Base-by-base conservation (phyloP, 2,888 invertebrate genomes). In the Callimorpha dominula region DNA sequence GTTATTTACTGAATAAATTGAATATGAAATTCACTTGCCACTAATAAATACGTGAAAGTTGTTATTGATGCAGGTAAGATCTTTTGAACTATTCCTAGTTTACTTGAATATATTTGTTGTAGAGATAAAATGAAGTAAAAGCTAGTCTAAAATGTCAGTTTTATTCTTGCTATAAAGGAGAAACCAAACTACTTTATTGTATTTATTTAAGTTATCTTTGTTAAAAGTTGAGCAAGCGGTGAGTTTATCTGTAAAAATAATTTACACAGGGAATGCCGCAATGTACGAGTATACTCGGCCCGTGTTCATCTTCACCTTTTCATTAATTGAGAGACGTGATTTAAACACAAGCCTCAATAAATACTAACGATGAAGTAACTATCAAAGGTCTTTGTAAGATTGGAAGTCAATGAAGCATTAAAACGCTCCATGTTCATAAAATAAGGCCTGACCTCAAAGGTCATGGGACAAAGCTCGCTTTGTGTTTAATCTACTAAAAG, bases 401-500 rank as follows among this genome's bases (percentile, higher is more conserved):
- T 54, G 15, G 14, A 68, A 68, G 57, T 54, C 42, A 46, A 62
- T 50, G 52, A 69, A 74, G 67, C 73, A 80, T 78, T 75, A 78
- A 78, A 81, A 67, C 78, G 81, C 82, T 77, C 68, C 14, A 54
- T 76, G 76, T 78, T 76, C 72, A 75, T 82, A 75, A 74, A 79
- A 80, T 81, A 78, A 70, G 78, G 73, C 73, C 75, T 77, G 76
- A 80, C 78, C 80, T 70, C 69, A 80, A 80, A 87, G 86, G 87
- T 87, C 86, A 87, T 87, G 86, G 84, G 82, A 85, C 84, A 84
- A 80, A 82, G 82, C 81, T 80, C 65, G 83, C 83, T 81, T 84
- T 82, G 80, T 83, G 78, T 85, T 82, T 83, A 83, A 84, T 86
- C 84, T 85, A 85, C 77, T 84, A 85, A 88, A 88, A 90, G 88